phyloP scores from a whole-genome alignment of 92 coral and sea anemone genomes.

The Diadumene lineata region DNA sequence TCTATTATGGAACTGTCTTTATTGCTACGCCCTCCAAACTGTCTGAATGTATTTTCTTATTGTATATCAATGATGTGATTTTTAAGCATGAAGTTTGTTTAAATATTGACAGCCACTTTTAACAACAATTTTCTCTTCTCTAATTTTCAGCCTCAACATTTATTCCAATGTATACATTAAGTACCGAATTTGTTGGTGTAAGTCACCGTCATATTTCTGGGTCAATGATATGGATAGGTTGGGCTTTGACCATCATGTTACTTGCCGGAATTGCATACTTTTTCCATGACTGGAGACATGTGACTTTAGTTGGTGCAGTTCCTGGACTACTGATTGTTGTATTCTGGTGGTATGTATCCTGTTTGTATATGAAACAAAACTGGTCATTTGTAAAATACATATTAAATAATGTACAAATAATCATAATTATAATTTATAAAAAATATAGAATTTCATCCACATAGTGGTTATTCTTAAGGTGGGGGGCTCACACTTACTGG shows the following conservation, averaged over 20 bases:
- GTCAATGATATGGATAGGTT: conserved; percentile 44
- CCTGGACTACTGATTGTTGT: conserved; percentile 40
- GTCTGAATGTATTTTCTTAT: too few species aligned
- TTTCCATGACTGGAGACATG: conserved; percentile 36
- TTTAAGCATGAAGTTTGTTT: not conserved
- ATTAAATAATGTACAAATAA: too few species aligned
- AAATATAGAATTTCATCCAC: too few species aligned
- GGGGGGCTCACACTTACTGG: too few species aligned
- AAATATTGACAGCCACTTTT: too few species aligned
- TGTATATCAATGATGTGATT: not conserved
- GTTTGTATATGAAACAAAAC: too few species aligned
- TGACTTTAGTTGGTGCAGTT: conserved; percentile 49
- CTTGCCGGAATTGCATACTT: conserved; percentile 45
- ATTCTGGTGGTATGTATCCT: conserved; percentile 46
- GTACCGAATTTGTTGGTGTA: conserved; percentile 54
- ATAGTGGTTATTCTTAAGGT: too few species aligned
- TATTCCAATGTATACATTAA: conserved; percentile 42
- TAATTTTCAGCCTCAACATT: conserved; percentile 25
- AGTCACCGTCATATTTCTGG: conserved; percentile 38
- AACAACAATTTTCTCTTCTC: not conserved
- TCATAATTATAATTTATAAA: too few species aligned
- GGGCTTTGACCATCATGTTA: conserved; percentile 28
- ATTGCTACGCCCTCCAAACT: too few species aligned
- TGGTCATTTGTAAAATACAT: too few species aligned
- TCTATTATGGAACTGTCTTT: too few species aligned